Evolutionary conservation across 2,113 vertebrate genomes (phyloP), one percentile per base, ranked within the genome.

Genomic region (Circaetus cinerascens): DNA sequence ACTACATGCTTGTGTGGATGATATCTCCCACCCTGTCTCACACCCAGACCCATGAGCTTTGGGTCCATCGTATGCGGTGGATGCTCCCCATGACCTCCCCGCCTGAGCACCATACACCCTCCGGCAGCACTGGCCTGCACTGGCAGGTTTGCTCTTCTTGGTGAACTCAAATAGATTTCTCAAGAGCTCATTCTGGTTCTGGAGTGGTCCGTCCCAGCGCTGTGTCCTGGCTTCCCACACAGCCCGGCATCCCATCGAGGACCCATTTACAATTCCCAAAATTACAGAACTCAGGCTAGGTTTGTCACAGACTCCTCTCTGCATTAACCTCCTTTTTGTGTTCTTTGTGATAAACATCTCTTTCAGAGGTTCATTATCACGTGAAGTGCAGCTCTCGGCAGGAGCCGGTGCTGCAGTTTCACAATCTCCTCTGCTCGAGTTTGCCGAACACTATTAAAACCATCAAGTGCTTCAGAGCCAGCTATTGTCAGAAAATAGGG

Each of bases 51-150:
- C 15, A 2, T 2, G 36, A 62, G 68, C 62, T 51, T 40, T 10
- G 4, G 53, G 15, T 29, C 34, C 26, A 23, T 10, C 1, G 0
- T n/a, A 27, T 23, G 22, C 11, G 3, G 5, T 17, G 62, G 41
- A 0, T 18, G 20, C 38, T 56, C 13, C 1, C 11, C 11, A 1
- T 0, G 6, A 32, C 45, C 51, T 75, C 62, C 41, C 60, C 0
- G 1, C 9, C 41, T 1, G 38, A 25, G 20, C 55, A 27, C 9
- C 23, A 3, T 4, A 1, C 21, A 12, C 8, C 9, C 59, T 7
- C 59, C 3, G 43, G 32, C 34, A 51, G n/a, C 2, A 1, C 92
- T 30, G 74, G 32, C 20, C 43, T 11, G 32, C 0, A 2, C 56
- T 57, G 45, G 10, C 59, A 40, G 45, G 2, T n/a, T 30, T 85